Evolutionary conservation across 1,140 invertebrate genomes (phyloP), one percentile per base, ranked within the genome.

Genomic region (Ceratina australensis): DNA sequence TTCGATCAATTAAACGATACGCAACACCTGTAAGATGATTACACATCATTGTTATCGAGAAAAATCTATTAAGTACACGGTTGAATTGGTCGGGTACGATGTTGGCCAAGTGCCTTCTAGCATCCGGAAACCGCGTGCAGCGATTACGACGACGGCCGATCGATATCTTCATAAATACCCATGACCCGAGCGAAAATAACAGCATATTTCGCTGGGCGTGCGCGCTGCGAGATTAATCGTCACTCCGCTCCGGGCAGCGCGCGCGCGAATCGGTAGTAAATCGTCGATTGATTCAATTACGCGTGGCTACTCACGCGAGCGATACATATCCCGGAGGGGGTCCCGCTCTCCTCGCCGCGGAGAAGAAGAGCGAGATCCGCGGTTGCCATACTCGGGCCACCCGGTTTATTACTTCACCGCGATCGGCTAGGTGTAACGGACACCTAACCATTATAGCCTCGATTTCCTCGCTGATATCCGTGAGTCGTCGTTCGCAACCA

Each of bases 271-370:
- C 68, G 76, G 76, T 72, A 78, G 76, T 79, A 79, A 79, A 79
- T 79, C 64, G 78, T 56, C 78, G 78, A 79, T 79, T 79, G 72
- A 79, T 79, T 79, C 78, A 79, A 79, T 79, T 79, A 79, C 78
- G 42, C 72, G 61, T 18, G 72, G 52, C 52, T 71, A 57, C 59
- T 60, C 57, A 28, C 28, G 59, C 69, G 24, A 66, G 28, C 75
- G 76, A 72, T 78, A 72, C 74, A 50, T 54, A 59, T 64, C 76
- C 76, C 50, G 50, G 15, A 50, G 74, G 74, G 22, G 60, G 26
- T 47, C 42, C 7, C n/a, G 24, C 33, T 56, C 56, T n/a, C 13
- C 60, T 68, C 65, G 20, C 20, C 59, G 47, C 18, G 33, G 33
- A 42, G 33, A 10, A 42, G 20, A 22, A 65, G 47, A 73, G 24